phyloP scores from a whole-genome alignment of 2,888 invertebrate genomes.

The Molorchus minor region DNA sequence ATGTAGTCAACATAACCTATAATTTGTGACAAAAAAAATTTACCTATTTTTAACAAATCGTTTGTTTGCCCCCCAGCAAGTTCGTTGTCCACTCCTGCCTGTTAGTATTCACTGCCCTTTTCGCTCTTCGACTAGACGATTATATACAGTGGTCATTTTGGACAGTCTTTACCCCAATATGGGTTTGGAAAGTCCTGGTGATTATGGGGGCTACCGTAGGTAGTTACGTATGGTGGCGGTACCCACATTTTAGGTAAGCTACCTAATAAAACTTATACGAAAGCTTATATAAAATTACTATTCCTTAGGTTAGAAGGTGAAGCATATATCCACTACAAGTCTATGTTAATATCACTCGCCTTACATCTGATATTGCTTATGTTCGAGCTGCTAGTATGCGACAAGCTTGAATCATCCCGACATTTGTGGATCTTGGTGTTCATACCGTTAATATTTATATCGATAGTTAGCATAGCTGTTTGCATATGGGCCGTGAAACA shows the following conservation, averaged over 20 bases:
- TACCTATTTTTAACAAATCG: slow-evolving; percentile 19
- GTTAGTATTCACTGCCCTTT: slow-evolving; percentile 87
- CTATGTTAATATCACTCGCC: slow-evolving; percentile 95
- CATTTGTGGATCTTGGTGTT: slow-evolving; percentile 92
- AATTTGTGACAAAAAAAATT: slow-evolving; percentile 26
- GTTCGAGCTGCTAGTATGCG: slow-evolving; percentile 96
- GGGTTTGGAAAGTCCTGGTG: slow-evolving; percentile 96
- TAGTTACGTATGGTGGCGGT: slow-evolving; percentile 94
- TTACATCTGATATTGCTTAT: slow-evolving; percentile 93
- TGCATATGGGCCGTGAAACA: slow-evolving; percentile 99
- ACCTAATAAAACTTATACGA: background rate
- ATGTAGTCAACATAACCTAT: slow-evolving; percentile 26
- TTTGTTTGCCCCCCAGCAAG: slow-evolving; percentile 78
- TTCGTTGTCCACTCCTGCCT: slow-evolving; percentile 95
- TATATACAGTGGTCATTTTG: slow-evolving; percentile 93
- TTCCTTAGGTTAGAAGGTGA: slow-evolving; percentile 87
- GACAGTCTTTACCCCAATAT: slow-evolving; percentile 95
- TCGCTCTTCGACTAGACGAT: slow-evolving; percentile 90
- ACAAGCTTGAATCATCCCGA: slow-evolving; percentile 88
- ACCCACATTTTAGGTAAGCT: slow-evolving; percentile 89
- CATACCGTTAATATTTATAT: slow-evolving; percentile 95
- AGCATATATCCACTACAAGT: slow-evolving; percentile 97
- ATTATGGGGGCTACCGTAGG: slow-evolving; percentile 91
- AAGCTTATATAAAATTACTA: background rate
- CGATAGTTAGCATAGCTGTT: slow-evolving; percentile 95